A percentile compares a stretch with the other conserved stretches of the same genome.
Conservation (phyloP, 2,888 invertebrate genomes). For the Agapostemon virescens region DNA sequence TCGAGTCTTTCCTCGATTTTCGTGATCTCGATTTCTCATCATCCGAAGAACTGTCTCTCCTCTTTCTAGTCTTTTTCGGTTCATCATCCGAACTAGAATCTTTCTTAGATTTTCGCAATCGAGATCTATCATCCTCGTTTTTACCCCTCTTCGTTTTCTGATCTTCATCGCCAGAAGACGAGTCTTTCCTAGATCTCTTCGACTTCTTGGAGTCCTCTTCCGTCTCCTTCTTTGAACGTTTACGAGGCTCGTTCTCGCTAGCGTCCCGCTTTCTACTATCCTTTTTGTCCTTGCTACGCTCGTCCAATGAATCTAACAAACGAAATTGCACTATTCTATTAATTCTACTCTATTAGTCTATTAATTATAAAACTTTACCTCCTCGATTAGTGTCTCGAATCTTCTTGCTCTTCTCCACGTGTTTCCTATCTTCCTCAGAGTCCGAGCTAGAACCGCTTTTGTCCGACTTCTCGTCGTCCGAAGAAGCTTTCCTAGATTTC, state of each 20-base stretch:
- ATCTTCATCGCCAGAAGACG: conserved; percentile 77
- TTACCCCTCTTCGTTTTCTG: conserved; percentile 74
- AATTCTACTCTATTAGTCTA: background rate
- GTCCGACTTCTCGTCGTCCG: conserved; percentile 82
- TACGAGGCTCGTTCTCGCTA: conserved; percentile 81
- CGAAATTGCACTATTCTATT: background rate
- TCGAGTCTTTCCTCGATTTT: conserved; percentile 79
- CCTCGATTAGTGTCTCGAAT: conserved; percentile 71
- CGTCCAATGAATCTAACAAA: conserved; percentile 74
- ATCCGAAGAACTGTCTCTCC: conserved; percentile 84
- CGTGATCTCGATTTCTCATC: conserved; percentile 82
- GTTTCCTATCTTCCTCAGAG: conserved; percentile 81
- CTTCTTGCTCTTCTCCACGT: conserved; percentile 74
- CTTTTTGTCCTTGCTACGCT: conserved; percentile 80
- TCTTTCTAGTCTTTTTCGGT: conserved; percentile 83
- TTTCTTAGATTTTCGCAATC: conserved; percentile 78
- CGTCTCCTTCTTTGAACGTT: conserved; percentile 77
- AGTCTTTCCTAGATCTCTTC: conserved; percentile 74
- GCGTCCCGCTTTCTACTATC: conserved; percentile 77
- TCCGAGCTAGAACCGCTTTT: conserved; percentile 81
- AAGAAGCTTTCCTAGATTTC: conserved; percentile 76
- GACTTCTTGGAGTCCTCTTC: conserved; percentile 80
- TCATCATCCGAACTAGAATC: conserved; percentile 84
- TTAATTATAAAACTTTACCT: conserved; percentile 66
- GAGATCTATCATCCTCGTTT: conserved; percentile 79